Evolutionary conservation across 2,888 invertebrate species (phyloP).

Genomic region (Sinodicranocentrus sp.): DNA sequence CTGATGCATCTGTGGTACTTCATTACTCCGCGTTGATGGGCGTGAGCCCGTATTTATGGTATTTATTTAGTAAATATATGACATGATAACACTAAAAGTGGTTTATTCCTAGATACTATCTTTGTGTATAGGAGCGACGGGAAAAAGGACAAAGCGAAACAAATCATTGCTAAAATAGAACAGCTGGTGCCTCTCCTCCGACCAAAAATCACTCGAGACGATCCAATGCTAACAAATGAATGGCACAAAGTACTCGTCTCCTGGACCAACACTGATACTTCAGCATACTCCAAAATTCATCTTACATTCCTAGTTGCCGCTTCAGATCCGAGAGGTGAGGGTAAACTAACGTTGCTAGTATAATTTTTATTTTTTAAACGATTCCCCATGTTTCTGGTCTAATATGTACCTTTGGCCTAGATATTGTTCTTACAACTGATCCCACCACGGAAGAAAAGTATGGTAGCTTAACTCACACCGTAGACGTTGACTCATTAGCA

Average conservation of each 20-base stretch:
- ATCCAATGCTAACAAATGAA: slow-evolving; percentile 70
- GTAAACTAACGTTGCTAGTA: neutral
- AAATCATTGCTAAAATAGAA: slow-evolving; percentile 70
- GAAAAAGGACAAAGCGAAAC: slow-evolving; percentile 45
- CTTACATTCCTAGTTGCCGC: slow-evolving; percentile 41
- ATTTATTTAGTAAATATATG: too few species aligned
- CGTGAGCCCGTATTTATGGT: slow-evolving; percentile 68
- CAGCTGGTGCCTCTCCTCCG: slow-evolving; percentile 68
- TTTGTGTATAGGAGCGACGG: slow-evolving; percentile 63
- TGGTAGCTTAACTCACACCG: slow-evolving; percentile 53
- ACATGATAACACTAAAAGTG: too few species aligned
- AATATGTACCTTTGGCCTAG: too few species aligned
- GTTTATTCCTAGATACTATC: too few species aligned
- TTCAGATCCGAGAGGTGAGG: slow-evolving; percentile 64
- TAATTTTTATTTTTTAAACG: neutral
- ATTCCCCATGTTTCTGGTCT: slow-evolving; percentile 4
- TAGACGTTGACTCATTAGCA: slow-evolving; percentile 63
- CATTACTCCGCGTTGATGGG: slow-evolving; percentile 69
- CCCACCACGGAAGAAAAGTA: slow-evolving; percentile 41
- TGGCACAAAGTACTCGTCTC: slow-evolving; percentile 70
- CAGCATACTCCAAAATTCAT: slow-evolving; percentile 44
- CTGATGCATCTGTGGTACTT: slow-evolving; percentile 69
- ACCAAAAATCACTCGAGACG: slow-evolving; percentile 65
- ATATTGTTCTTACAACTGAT: slow-evolving; percentile 49
- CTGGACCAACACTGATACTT: slow-evolving; percentile 69